These are phyloP conservation scores for Hirudinaria manillensis DNA, from an alignment of 2,888 invertebrate genomes.

Conservation along the genomic window DNA sequence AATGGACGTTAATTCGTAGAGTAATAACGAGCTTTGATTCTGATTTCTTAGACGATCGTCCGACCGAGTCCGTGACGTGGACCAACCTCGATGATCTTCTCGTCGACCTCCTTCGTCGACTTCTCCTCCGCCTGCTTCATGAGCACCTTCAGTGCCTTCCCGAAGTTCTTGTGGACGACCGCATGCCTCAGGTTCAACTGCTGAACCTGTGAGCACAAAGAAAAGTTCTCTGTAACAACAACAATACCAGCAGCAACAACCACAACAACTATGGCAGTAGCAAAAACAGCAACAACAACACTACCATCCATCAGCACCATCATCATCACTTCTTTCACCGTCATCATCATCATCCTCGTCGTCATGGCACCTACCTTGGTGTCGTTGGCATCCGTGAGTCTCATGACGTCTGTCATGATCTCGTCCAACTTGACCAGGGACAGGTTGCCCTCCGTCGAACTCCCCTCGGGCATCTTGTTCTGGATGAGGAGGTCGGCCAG, in stretches of 20 bases:
- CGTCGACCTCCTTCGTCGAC: constrained; percentile 66
- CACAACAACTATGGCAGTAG: too few species aligned
- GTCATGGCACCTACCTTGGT: constrained; percentile 61
- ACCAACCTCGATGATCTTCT: constrained; percentile 42
- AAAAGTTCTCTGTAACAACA: not conserved
- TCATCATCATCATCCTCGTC: not conserved
- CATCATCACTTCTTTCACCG: not conserved
- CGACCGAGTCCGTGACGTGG: not conserved
- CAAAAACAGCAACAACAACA: too few species aligned
- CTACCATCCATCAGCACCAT: not conserved
- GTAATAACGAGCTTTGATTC: too few species aligned
- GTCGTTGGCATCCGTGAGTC: constrained; percentile 74
- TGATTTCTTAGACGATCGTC: not conserved
- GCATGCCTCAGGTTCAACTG: constrained; percentile 68
- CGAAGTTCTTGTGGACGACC: constrained; percentile 71
- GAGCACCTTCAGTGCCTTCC: constrained; percentile 72
- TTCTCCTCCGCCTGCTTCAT: constrained; percentile 75
- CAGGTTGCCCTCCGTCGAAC: constrained; percentile 55
- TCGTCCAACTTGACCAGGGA: constrained; percentile 43
- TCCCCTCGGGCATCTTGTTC: not conserved
- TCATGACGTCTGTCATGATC: constrained; percentile 67
- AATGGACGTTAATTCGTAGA: too few species aligned
- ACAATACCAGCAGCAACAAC: not conserved
- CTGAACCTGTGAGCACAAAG: constrained; percentile 42
- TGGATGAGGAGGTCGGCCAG: constrained; percentile 44